phyloP scores from a whole-genome alignment of 1,140 invertebrate species.

The Cydia splendana region DNA sequence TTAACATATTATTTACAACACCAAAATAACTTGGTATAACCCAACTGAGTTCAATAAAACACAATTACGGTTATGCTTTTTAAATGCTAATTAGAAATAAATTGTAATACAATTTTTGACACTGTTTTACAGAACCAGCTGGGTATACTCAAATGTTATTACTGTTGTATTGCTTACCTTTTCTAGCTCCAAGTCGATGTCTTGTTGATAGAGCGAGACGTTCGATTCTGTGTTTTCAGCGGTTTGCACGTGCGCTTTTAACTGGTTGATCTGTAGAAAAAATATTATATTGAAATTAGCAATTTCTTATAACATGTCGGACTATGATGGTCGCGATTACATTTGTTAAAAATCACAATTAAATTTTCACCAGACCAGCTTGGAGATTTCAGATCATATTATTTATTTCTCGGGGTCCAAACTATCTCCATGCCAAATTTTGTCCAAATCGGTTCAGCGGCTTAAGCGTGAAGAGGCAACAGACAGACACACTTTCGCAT shows the following conservation, averaged over 20 bases:
- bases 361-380: too few relatives aligned
- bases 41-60: not conserved
- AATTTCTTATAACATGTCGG: not conserved
- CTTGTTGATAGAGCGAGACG: conserved; percentile 76
- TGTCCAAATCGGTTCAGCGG: too few relatives aligned
- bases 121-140: not conserved
- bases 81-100: too few relatives aligned
- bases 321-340: too few relatives aligned
- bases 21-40: conserved; percentile 16
- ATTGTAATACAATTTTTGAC: not conserved
- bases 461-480: too few relatives aligned
- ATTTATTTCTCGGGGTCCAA: too few relatives aligned
- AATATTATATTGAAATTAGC: not conserved
- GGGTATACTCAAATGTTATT: too few relatives aligned
- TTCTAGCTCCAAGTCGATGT: conserved; percentile 75
- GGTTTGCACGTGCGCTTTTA: conserved; percentile 77
- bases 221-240: conserved; percentile 74
- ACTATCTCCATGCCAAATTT: too few relatives aligned
- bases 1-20: conserved; percentile 27
- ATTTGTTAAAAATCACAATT: too few relatives aligned
- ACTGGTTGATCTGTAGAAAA: conserved; percentile 69
- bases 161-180: conserved; percentile 68
- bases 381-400: too few relatives aligned
- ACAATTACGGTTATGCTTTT: not conserved
- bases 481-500: too few relatives aligned